phyloP scores from a whole-genome alignment of 2,797 vertebrate genomes.

The Rhinichthys osculus region DNA sequence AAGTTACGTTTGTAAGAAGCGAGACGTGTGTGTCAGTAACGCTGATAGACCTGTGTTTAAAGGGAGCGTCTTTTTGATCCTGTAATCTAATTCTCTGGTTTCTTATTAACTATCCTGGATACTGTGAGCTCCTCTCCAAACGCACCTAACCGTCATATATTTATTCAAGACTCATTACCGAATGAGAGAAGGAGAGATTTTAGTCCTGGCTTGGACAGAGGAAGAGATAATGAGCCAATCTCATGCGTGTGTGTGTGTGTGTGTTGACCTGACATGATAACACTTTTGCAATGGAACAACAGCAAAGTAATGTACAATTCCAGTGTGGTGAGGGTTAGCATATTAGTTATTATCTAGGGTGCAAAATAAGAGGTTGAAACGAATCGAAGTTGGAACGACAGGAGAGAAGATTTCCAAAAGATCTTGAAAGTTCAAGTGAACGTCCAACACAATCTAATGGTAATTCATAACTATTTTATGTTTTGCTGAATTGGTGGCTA shows the following conservation, averaged over 20 bases:
- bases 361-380: neutral
- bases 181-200: neutral
- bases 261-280: neutral
- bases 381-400: neutral
- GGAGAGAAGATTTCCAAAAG: neutral
- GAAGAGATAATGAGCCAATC: neutral
- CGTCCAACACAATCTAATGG: neutral
- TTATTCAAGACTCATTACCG: conserved; percentile 48
- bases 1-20: conserved; percentile 11
- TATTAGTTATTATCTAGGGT: neutral
- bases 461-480: neutral
- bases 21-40: neutral
- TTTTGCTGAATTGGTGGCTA: neutral
- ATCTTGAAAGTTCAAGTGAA: neutral
- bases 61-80: conserved; percentile 26
- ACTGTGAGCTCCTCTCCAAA: conserved; percentile 8
- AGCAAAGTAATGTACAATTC: neutral
- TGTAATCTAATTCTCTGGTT: conserved; percentile 51
- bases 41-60: conserved; percentile 53
- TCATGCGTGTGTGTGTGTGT: neutral
- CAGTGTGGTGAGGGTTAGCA: neutral
- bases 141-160: neutral
- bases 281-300: neutral
- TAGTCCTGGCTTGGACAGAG: neutral
- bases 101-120: conserved; percentile 55